Base-by-base conservation (phyloP, 2,113 vertebrate species). In the Galeopterus variegatus region DNA sequence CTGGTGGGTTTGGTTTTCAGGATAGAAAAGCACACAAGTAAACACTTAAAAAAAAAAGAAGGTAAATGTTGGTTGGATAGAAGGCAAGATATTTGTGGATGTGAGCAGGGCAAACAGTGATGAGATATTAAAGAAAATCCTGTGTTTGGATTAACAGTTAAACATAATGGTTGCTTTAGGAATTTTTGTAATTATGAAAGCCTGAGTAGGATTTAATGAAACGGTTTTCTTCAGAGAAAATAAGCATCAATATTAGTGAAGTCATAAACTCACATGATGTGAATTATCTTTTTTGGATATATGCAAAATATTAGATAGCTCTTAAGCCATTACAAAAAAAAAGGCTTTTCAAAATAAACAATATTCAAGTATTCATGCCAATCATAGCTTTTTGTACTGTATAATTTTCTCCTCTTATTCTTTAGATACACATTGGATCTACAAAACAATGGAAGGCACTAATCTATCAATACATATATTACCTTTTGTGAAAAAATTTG, bases 171-270 rank as follows among this genome's bases (percentile, higher is more conserved):
- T 62, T 83, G 28, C 28, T 86, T 88, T 50, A 48, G 50, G 31
- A 85, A 88, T 21, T 50, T 92, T 65, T 73, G 77, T 75, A 36
- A 76, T 86, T 90, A 75, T 60, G 52, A 89, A 95, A 91, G 67
- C 36, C n/a, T 94, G 45, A 50, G 17, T 75, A 83, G 33, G n/a
- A 77, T 82, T 90, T 56, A 73, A 50, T 77, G 26, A 94, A 85
- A 64, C 65, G 36, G 23, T 69, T 93, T 90, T 56, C 81, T 92
- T 83, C 48, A 58, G 72, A 85, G 69, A 93, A 93, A 95, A 75
- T 64, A 64, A 88, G n/a, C 13, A 84, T 36, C 26, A 19, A 11
- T 48, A 80, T 80, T 91, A 79, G 24, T 79, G 14, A 64, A 85
- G 21, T 9, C 58, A 72, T 33, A 54, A 58, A 76, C 56, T 94